phyloP scores from a whole-genome alignment of 2,113 vertebrate genomes.

The Vulpes ferrilata region DNA sequence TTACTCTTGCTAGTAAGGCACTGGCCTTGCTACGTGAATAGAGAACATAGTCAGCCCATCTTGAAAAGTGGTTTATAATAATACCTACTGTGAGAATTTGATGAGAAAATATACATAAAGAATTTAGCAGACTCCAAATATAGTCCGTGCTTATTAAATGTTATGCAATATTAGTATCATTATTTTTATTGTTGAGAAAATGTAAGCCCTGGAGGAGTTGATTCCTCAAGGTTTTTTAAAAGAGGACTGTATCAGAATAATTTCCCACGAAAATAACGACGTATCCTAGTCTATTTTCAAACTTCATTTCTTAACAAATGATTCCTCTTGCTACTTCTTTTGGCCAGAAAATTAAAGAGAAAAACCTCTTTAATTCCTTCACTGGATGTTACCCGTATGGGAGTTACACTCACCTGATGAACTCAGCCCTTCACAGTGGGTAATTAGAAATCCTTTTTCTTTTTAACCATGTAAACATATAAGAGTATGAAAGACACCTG shows the following conservation, averaged over 20 bases:
- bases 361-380: constrained; percentile 21
- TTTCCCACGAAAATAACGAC: not conserved
- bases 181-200: constrained; percentile 27
- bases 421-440: not conserved
- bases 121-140: not conserved
- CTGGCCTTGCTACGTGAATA: not conserved
- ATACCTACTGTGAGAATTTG: not conserved
- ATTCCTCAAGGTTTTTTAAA: not conserved
- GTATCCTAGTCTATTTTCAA: not conserved
- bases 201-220: not conserved
- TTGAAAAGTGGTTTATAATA: not conserved
- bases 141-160: not conserved
- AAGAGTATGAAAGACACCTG: not conserved
- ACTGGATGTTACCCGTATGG: not conserved
- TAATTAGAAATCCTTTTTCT: not conserved
- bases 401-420: not conserved
- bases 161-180: not conserved
- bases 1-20: not conserved
- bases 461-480: constrained; percentile 20
- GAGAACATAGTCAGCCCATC: not conserved
- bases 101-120: not conserved
- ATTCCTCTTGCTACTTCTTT: not conserved
- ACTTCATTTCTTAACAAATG: not conserved
- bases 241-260: not conserved
- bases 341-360: not conserved